Conservation (phyloP, 2,797 vertebrate species). For the Melanotaenia nigrans region DNA sequence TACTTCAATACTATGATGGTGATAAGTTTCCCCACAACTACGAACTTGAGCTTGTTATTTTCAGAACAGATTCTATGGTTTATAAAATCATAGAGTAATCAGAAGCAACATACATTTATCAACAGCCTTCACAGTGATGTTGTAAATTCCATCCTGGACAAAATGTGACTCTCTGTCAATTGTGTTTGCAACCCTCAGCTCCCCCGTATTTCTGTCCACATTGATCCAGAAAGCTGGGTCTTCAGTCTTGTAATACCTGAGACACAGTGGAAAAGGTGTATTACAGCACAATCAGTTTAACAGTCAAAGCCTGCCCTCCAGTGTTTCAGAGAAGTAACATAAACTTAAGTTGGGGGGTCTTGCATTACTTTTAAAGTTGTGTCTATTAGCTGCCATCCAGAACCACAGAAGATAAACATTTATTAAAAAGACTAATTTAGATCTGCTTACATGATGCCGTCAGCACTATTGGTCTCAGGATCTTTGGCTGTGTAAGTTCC, state of each 20-base stretch:
- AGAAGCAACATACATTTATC: slow-evolving; percentile 74
- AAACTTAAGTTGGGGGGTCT: not conserved
- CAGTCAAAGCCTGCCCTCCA: slow-evolving; percentile 55
- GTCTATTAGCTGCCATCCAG: not conserved
- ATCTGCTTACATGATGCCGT: slow-evolving; percentile 84
- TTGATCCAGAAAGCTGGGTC: slow-evolving; percentile 86
- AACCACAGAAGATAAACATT: not conserved
- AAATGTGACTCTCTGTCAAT: slow-evolving; percentile 87
- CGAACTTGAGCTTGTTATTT: not conserved
- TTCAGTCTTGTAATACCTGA: slow-evolving; percentile 81
- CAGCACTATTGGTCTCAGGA: slow-evolving; percentile 84
- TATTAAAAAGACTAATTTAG: not conserved
- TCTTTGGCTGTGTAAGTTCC: slow-evolving; percentile 84
- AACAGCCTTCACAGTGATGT: slow-evolving; percentile 74
- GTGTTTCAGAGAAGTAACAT: slow-evolving; percentile 29
- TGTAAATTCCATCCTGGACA: slow-evolving; percentile 79
- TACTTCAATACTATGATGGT: not conserved
- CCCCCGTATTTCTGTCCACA: slow-evolving; percentile 80
- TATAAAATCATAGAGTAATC: not conserved
- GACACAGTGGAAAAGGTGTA: slow-evolving; percentile 25
- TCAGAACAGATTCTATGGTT: not conserved
- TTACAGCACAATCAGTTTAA: slow-evolving; percentile 9
- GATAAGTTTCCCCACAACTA: not conserved
- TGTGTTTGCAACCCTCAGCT: slow-evolving; percentile 83
- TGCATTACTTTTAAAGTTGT: not conserved